These are phyloP conservation scores for Dolichallabes microphthalmus DNA, from an alignment of 2,113 vertebrate species.

Conservation along the genomic window DNA sequence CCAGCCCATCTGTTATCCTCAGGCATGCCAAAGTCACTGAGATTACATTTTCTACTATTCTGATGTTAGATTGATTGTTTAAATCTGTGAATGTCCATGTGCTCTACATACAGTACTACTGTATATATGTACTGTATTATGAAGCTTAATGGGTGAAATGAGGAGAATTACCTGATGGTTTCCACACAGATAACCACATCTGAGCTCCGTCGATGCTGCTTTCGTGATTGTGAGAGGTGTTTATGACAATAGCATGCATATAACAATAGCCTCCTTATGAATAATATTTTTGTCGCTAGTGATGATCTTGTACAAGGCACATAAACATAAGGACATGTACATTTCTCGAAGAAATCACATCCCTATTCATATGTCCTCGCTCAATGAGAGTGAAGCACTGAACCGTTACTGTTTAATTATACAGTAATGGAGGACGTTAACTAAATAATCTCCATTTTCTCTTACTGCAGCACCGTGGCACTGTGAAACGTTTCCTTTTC, in stretches of 20 bases:
- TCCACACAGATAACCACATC: not conserved
- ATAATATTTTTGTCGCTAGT: not conserved
- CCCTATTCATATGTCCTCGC: not conserved
- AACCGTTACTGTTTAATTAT: not conserved
- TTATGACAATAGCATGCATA: not conserved
- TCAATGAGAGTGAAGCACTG: not conserved
- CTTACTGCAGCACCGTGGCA: constrained; percentile 2
- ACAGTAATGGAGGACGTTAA: not conserved
- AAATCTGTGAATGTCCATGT: not conserved
- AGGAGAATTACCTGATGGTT: not conserved
- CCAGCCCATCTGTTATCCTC: not conserved
- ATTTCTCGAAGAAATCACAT: not conserved
- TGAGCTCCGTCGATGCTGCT: not conserved
- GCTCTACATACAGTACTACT: not conserved
- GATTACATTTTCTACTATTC: not conserved
- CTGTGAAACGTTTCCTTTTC: constrained; percentile 17
- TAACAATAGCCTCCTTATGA: not conserved
- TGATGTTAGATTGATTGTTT: not conserved
- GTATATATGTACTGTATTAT: not conserved
- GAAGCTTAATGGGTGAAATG: not conserved
- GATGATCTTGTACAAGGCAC: not conserved
- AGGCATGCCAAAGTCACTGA: not conserved
- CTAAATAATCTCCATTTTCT: not conserved
- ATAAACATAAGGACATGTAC: not conserved
- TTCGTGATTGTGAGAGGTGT: not conserved